Conservation (phyloP, 2,797 vertebrate genomes). For the Etheostoma perlongum region DNA sequence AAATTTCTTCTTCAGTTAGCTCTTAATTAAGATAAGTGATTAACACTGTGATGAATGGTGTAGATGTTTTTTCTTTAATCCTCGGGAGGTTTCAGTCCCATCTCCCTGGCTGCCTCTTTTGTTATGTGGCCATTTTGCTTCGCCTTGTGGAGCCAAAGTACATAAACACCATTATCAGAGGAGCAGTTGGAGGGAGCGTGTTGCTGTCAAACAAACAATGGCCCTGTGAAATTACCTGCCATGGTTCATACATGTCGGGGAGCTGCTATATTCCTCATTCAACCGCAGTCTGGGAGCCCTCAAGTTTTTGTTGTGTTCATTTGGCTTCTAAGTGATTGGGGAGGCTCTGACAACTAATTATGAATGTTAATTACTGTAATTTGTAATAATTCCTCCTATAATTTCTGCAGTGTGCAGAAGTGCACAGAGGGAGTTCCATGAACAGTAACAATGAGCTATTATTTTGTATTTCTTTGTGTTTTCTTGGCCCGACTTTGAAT, state of each 20-base stretch:
- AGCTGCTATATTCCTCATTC: constrained; percentile 32
- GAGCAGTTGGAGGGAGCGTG: constrained; percentile 52
- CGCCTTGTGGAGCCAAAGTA: constrained; percentile 57
- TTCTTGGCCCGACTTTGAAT: constrained; percentile 10
- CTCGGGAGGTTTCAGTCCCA: constrained; percentile 23
- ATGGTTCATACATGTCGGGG: constrained; percentile 58
- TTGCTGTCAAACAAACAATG: constrained; percentile 73
- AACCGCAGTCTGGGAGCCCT: constrained; percentile 32
- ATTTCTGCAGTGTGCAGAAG: constrained; percentile 44
- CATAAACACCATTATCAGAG: constrained; percentile 72
- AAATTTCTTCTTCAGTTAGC: background rate
- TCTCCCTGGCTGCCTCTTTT: constrained; percentile 42
- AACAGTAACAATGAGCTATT: background rate
- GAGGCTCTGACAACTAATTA: constrained; percentile 53
- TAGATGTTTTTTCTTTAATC: background rate
- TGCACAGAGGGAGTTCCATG: constrained; percentile 34
- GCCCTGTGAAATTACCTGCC: constrained; percentile 69
- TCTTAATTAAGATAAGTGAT: constrained; percentile 30
- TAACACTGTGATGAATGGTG: constrained; percentile 13
- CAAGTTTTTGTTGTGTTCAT: constrained; percentile 45
- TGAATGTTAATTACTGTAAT: constrained; percentile 57
- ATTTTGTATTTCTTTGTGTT: background rate
- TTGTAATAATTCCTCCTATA: constrained; percentile 59
- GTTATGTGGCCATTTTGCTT: constrained; percentile 60
- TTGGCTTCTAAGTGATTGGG: constrained; percentile 49